These are phyloP conservation scores for Silvanus unidentatus DNA, from an alignment of 2,888 invertebrate genomes.

Conservation along the genomic window DNA sequence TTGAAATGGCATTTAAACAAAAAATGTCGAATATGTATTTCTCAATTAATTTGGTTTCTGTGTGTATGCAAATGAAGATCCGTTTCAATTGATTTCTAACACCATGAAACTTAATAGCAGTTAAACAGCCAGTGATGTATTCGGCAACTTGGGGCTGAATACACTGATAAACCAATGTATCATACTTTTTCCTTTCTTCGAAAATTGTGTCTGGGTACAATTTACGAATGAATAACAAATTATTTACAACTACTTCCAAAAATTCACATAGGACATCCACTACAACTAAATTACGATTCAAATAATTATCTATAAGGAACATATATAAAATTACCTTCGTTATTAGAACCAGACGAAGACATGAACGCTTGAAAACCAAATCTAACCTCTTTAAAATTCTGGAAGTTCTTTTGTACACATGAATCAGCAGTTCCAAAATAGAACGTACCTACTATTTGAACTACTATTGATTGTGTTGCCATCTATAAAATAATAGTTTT, in stretches of 20 bases:
- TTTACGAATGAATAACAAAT: slow-evolving; percentile 54
- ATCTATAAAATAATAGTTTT: too few species aligned
- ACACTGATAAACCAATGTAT: slow-evolving; percentile 54
- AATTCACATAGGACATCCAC: slow-evolving; percentile 60
- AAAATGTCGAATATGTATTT: slow-evolving; percentile 48
- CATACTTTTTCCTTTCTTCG: slow-evolving; percentile 58
- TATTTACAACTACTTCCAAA: slow-evolving; percentile 59
- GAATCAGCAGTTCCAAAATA: too few species aligned
- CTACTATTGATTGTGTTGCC: too few species aligned
- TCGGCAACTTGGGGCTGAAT: slow-evolving; percentile 61
- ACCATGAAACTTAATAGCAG: slow-evolving; percentile 49
- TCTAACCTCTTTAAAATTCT: too few species aligned
- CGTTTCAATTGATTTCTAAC: slow-evolving; percentile 49
- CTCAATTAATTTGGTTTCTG: slow-evolving; percentile 44
- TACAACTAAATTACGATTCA: slow-evolving; percentile 40
- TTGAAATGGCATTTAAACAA: slow-evolving; percentile 17
- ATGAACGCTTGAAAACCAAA: too few species aligned
- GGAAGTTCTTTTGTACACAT: too few species aligned
- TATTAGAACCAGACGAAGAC: too few species aligned
- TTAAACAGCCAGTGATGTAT: slow-evolving; percentile 55
- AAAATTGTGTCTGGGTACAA: slow-evolving; percentile 63
- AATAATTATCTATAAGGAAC: too few species aligned
- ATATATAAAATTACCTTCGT: too few species aligned
- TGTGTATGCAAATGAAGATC: slow-evolving; percentile 49
- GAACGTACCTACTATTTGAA: too few species aligned